These are phyloP conservation scores for Luehdorfia chinensis DNA, from an alignment of 1,140 invertebrate genomes.

Conservation along the genomic window DNA sequence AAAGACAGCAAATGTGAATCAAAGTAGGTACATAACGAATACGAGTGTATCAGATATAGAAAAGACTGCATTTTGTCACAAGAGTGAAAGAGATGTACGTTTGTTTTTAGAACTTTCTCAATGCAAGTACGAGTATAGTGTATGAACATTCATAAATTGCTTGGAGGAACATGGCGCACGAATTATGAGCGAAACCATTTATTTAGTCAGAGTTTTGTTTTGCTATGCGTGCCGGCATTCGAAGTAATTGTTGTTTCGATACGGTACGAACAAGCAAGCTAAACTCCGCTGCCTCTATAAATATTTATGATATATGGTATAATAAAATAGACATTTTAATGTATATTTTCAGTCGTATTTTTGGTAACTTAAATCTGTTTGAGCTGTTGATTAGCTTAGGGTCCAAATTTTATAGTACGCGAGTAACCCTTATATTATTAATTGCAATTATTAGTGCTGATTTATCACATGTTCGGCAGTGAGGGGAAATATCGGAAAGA, in stretches of 20 bases:
- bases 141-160: constrained; percentile 13
- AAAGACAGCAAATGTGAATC: constrained; percentile 39
- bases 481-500: no score
- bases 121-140: constrained; percentile 24
- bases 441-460: no score
- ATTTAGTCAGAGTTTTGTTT: constrained; percentile 44
- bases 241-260: constrained; percentile 50
- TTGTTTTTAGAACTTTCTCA: constrained; percentile 33
- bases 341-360: neutral
- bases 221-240: constrained; percentile 32
- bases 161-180: constrained; percentile 34
- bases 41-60: constrained; percentile 24
- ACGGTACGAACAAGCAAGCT: constrained; percentile 29
- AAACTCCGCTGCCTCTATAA: constrained; percentile 15
- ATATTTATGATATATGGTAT: constrained; percentile 21
- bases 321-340: neutral
- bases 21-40: constrained; percentile 19
- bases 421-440: no score
- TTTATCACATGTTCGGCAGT: no score
- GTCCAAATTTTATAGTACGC: no score
- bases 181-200: constrained; percentile 37
- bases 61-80: constrained; percentile 22
- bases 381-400: no score
- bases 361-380: no score
- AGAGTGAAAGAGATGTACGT: constrained; percentile 38